These are phyloP conservation scores for Formica aserva DNA, from an alignment of 2,888 invertebrate species.

Conservation along the genomic window DNA sequence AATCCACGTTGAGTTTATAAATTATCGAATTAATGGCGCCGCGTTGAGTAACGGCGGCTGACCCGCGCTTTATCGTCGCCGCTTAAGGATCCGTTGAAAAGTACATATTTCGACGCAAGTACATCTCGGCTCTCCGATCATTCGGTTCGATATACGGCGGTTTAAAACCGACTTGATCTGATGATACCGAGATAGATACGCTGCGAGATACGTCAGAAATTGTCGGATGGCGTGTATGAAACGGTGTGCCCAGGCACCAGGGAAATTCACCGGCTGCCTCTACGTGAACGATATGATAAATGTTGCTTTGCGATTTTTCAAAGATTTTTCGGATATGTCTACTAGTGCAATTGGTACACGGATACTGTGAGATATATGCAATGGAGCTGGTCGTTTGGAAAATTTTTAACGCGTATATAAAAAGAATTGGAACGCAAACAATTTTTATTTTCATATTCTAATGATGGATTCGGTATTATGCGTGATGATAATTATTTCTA, in stretches of 20 bases:
- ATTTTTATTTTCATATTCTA: not conserved
- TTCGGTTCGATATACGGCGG: not conserved
- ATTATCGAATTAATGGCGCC: constrained; percentile 69
- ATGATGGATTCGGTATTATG: not conserved
- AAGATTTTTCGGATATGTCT: not conserved
- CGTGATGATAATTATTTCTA: not conserved
- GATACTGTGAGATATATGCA: not conserved
- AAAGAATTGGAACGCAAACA: not conserved
- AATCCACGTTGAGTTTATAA: constrained; percentile 62
- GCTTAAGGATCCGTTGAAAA: constrained; percentile 48
- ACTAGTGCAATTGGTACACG: not conserved
- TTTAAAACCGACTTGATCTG: not conserved
- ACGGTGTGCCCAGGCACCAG: constrained; percentile 30
- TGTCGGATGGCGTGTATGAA: constrained; percentile 6
- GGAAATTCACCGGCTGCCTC: constrained; percentile 45
- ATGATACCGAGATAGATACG: not conserved
- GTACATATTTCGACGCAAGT: constrained; percentile 16
- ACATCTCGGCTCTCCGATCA: not conserved
- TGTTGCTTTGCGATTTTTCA: constrained; percentile 17
- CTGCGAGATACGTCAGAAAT: constrained; percentile 13
- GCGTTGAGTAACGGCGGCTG: constrained; percentile 51
- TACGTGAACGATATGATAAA: constrained; percentile 37
- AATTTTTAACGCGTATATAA: not conserved
- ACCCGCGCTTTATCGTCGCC: constrained; percentile 40
- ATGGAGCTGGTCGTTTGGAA: not conserved